Percentiles rank a stretch among this genome's conserved stretches.
Evolutionary conservation across 2,113 vertebrate genomes (phyloP).

Genomic region (Apistogramma diplotaenia): DNA sequence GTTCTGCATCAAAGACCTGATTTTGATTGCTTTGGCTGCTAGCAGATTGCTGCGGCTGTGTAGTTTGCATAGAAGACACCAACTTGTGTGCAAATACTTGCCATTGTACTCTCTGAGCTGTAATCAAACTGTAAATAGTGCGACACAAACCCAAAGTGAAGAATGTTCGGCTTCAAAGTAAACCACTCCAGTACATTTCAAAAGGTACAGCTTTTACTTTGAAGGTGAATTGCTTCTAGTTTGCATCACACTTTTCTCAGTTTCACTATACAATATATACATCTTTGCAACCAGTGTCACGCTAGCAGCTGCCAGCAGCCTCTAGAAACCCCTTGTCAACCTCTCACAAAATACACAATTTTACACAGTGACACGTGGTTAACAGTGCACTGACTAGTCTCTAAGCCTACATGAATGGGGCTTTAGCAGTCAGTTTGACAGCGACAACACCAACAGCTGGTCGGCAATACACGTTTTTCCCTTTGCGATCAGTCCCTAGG

Average conservation of each 20-base stretch:
- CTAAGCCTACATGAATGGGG: background rate
- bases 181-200: background rate
- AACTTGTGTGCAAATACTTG: background rate
- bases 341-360: background rate
- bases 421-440: background rate
- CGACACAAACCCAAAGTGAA: too few species aligned
- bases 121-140: background rate
- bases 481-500: background rate
- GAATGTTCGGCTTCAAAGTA: too few species aligned
- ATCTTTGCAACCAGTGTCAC: background rate
- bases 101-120: background rate
- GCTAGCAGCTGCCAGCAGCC: background rate
- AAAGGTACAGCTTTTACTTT: background rate
- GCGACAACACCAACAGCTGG: background rate
- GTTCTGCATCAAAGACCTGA: background rate
- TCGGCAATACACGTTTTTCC: background rate
- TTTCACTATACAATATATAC: background rate
- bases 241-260: background rate
- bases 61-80: background rate
- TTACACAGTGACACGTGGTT: background rate
- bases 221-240: background rate
- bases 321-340: background rate
- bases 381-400: background rate
- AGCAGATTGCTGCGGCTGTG: background rate
- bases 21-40: background rate